Evolutionary conservation across 2,797 vertebrate species (phyloP).

Genomic region (Babyrousa celebensis): DNA sequence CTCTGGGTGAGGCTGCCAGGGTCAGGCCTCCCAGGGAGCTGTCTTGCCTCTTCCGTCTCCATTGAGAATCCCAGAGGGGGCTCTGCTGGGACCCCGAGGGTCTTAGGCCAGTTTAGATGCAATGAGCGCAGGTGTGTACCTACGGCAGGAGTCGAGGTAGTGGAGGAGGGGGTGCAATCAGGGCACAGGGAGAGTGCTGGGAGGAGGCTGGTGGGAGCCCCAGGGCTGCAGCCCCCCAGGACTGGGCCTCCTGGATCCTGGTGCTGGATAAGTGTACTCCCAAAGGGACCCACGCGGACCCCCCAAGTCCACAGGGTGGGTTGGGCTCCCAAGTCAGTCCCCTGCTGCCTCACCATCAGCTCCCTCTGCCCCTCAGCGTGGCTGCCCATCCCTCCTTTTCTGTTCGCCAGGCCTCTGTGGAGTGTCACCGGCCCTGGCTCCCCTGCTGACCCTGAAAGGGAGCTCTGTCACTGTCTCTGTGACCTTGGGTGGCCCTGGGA

Average conservation of each 20-base stretch:
- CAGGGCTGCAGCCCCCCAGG: neutral
- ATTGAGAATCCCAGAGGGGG: neutral
- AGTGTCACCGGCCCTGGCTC: neutral
- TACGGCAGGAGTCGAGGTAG: neutral
- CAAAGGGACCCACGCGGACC: neutral
- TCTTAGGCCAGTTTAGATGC: neutral
- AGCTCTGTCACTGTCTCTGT: fast-evolving
- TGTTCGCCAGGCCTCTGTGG: neutral
- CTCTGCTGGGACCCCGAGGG: neutral
- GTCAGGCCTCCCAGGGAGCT: neutral
- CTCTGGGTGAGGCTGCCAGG: neutral
- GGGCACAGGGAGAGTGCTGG: neutral
- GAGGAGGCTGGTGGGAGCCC: neutral
- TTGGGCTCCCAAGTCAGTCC: too few species aligned
- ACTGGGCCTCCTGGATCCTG: neutral
- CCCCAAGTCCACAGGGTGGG: neutral
- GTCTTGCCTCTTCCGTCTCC: neutral
- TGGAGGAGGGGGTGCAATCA: neutral
- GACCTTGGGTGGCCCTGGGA: fast-evolving
- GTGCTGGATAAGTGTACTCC: neutral
- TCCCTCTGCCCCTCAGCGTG: fast-evolving
- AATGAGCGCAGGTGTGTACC: neutral
- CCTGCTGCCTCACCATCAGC: neutral
- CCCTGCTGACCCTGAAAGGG: neutral
- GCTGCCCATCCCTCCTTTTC: fast-evolving